These are phyloP conservation scores for Halocynthia aurantium DNA, from an alignment of 23 tunicate species.

Conservation along the genomic window DNA sequence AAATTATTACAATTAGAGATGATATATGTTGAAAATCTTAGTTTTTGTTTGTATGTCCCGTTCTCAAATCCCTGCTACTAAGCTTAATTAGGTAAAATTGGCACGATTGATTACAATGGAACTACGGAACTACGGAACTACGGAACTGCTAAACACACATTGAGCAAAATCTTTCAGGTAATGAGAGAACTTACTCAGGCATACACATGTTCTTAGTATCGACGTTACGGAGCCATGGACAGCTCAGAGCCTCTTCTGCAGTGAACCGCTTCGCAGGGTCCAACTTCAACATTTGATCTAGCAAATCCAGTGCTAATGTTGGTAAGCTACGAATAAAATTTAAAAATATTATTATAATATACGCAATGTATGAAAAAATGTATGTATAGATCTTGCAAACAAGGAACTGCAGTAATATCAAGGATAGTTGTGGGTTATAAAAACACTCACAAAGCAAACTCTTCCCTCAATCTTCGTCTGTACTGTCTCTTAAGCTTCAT, in stretches of 20 bases:
- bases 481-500: conserved; percentile 80
- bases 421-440: background rate
- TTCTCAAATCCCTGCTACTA: no score
- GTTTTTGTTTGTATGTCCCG: no score
- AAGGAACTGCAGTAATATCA: no score
- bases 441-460: conserved; percentile 70
- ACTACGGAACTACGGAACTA: no score
- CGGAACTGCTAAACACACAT: no score
- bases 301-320: conserved; percentile 67
- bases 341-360: background rate
- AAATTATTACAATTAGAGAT: no score
- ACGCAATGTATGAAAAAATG: background rate
- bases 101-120: no score
- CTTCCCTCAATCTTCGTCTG: conserved; percentile 73
- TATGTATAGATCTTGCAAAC: background rate
- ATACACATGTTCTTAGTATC: conserved; percentile 61
- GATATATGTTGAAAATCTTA: no score
- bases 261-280: conserved; percentile 57
- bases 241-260: conserved; percentile 83
- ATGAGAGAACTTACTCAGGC: conserved; percentile 77
- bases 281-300: conserved; percentile 81
- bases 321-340: conserved; percentile 41
- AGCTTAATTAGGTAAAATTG: no score
- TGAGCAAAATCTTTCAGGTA: background rate
- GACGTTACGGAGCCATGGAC: conserved; percentile 72